These are phyloP conservation scores for Amphimallon solstitiale DNA, from an alignment of 2,888 invertebrate species.

Conservation along the genomic window DNA sequence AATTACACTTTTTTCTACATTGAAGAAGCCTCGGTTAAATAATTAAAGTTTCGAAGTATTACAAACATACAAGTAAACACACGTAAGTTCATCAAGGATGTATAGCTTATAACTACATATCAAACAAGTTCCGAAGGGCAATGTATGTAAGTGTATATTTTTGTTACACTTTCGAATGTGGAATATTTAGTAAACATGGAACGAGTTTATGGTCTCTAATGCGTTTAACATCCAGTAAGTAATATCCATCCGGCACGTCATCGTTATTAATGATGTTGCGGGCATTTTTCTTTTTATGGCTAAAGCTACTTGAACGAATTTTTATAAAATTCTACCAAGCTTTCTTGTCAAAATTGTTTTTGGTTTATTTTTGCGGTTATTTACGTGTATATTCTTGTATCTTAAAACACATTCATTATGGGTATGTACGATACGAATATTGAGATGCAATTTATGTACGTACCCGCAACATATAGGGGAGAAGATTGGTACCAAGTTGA, in stretches of 20 bases:
- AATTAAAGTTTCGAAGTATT: conserved; percentile 23
- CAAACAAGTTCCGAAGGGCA: conserved; percentile 31
- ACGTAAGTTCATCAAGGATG: conserved; percentile 1
- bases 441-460: no score
- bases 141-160: conserved; percentile 17
- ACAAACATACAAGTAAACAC: conserved; percentile 1
- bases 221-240: conserved; percentile 30
- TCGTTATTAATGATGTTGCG: conserved; percentile 34
- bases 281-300: conserved; percentile 26
- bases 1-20: conserved; percentile 31
- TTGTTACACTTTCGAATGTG: conserved; percentile 34
- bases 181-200: conserved; percentile 30
- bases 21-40: conserved; percentile 23
- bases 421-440: no score
- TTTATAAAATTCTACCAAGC: conserved; percentile 23
- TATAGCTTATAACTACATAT: conserved; percentile 3
- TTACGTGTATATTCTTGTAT: not conserved
- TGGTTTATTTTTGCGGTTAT: conserved; percentile 25
- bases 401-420: conserved; percentile 8
- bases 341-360: conserved; percentile 18
- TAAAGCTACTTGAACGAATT: conserved; percentile 1
- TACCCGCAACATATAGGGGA: no score
- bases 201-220: conserved; percentile 32
- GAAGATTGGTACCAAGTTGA: no score
- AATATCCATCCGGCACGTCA: conserved; percentile 28